Base-by-base conservation (phyloP, 2,888 invertebrate genomes). In the Callyntrura sp. region DNA sequence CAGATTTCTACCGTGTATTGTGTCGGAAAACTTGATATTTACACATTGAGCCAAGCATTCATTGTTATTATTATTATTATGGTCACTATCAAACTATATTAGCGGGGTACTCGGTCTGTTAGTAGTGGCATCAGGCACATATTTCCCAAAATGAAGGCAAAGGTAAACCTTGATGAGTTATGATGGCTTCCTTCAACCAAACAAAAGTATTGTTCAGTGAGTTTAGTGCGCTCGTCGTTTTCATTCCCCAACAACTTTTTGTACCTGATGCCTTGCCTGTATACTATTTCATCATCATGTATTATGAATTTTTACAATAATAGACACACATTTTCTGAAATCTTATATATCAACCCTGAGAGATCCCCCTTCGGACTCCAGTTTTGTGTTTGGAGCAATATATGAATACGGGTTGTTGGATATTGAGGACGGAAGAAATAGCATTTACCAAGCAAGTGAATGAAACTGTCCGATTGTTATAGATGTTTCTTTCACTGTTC, bases 281-380 rank as follows among this genome's bases (percentile, higher is more conserved):
- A 84, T 51, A 45, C 73, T 78, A n/a, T 60, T 85, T 62, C 62
- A 81, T 60, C 81, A 79, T 78, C 60, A n/a, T 51, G 5, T 17
- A 17, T 5, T 62, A 4, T 35, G 48, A 76, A 48, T 17, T 55
- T 57, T 55, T 14, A 20, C 20, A 45, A 81, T 25, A 68, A 73
- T 81, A 45, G 20, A 14, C 45, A 62, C n/a, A 14, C 17, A 60
- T 62, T 43, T 78, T 35, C 12, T 79, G n/a, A 45, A 12, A 43
- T 78, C 48, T 85, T 83, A 85, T 85, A 70, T 84, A 25, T 85
- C 85, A 9, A 81, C 79, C 89, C 85, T 79, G 81, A 81, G 57
- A 57, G 60, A 81, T 81, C 85, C 76, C 35, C 35, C 73, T 60
- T 55, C 78, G 8, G n/a, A n/a, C n/a, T n/a, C n/a, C n/a, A n/a